Evolutionary conservation across 1,140 invertebrate species (phyloP).

Genomic region (Planococcus citri): DNA sequence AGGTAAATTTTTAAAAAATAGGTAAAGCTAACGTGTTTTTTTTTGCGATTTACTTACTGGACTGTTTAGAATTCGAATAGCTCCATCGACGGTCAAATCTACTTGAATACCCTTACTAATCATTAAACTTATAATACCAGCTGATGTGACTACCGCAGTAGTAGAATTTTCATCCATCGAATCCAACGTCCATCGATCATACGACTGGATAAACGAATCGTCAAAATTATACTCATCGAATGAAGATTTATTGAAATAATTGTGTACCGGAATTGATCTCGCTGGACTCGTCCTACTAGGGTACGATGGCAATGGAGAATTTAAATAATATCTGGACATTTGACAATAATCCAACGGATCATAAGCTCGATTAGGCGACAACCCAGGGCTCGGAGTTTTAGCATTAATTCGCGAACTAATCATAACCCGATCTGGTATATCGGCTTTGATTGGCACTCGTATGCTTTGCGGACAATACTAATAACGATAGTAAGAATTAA

Average conservation of each 20-base stretch:
- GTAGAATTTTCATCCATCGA: neutral
- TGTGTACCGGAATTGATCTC: neutral
- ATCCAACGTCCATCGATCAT: neutral
- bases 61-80: neutral
- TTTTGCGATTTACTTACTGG: neutral
- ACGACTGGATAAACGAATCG: neutral
- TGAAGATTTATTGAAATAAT: neutral
- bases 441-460: neutral
- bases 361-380: neutral
- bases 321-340: constrained; percentile 5
- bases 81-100: constrained; percentile 10
- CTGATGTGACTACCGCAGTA: neutral
- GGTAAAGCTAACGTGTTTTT: too few species aligned
- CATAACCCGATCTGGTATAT: constrained; percentile 6
- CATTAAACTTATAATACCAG: constrained; percentile 12
- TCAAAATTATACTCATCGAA: neutral
- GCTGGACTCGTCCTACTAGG: neutral
- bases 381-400: neutral
- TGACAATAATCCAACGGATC: constrained; percentile 11
- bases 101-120: constrained; percentile 7
- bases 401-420: constrained; percentile 3
- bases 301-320: neutral
- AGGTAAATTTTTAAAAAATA: neutral
- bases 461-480: neutral
- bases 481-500: neutral